These are phyloP conservation scores for Melanerpes formicivorus DNA, from an alignment of 2,113 vertebrate genomes.

Conservation along the genomic window DNA sequence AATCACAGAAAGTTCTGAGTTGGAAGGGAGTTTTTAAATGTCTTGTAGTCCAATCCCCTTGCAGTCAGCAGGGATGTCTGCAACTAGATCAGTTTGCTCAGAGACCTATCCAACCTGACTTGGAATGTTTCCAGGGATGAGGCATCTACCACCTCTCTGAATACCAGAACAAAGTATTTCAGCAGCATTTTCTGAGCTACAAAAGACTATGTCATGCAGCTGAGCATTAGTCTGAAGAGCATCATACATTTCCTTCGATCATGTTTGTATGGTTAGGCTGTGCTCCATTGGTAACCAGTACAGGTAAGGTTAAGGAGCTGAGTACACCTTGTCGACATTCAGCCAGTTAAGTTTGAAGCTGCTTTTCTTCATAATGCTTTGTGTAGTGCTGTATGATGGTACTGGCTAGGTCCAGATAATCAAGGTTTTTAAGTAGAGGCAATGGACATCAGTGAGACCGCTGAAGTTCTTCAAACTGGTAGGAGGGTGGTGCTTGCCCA, in stretches of 20 bases:
- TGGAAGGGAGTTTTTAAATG: too few relatives aligned
- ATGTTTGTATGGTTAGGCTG: rapidly evolving
- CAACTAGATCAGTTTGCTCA: too few relatives aligned
- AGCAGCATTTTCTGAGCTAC: neutral
- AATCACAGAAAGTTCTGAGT: too few relatives aligned
- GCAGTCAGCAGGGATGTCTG: too few relatives aligned
- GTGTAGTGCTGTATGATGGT: neutral
- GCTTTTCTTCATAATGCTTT: too few relatives aligned
- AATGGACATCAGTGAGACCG: neutral
- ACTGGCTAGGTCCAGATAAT: neutral
- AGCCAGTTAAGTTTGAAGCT: neutral
- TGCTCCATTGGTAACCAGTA: neutral
- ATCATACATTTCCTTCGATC: rapidly evolving
- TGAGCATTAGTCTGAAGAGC: neutral
- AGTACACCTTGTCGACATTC: neutral
- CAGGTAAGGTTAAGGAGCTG: neutral
- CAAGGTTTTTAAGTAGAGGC: neutral
- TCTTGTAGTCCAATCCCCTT: too few relatives aligned
- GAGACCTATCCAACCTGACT: neutral
- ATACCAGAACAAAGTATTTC: too few relatives aligned
- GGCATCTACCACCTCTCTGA: too few relatives aligned
- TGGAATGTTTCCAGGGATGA: too few relatives aligned
- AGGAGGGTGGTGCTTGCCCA: too few relatives aligned
- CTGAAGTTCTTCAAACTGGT: neutral
- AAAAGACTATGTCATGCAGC: neutral